A percentile compares a stretch with the other conserved stretches of the same genome.
These are phyloP conservation scores for Zoanthus sansibaricus DNA, from an alignment of 92 coral and sea anemone species.

Conservation along the genomic window DNA sequence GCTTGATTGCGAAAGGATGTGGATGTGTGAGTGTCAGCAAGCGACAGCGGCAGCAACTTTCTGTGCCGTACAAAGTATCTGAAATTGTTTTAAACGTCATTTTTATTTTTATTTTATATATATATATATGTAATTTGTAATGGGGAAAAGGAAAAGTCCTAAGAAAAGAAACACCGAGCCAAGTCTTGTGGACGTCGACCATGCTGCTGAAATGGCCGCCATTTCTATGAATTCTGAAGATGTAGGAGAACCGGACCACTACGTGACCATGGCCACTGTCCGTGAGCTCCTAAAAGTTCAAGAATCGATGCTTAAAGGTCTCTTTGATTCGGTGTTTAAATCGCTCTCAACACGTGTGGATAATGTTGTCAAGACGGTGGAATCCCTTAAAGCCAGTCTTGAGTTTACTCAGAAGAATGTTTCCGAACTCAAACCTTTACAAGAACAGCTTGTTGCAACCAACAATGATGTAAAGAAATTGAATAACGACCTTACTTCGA, in stretches of 20 bases:
- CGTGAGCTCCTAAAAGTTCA: neutral
- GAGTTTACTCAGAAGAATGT: too few species aligned
- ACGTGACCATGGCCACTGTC: neutral
- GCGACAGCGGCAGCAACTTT: neutral
- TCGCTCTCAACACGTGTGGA: neutral
- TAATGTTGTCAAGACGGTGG: neutral
- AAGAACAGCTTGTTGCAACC: too few species aligned
- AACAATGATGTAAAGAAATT: neutral
- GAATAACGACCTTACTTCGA: neutral
- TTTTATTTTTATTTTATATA: too few species aligned
- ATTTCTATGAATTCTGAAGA: too few species aligned
- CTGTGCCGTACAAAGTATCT: neutral
- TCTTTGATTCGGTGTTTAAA: neutral
- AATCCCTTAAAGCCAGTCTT: too few species aligned
- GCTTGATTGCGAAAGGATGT: neutral
- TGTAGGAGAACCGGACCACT: neutral
- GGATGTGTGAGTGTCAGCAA: too few species aligned
- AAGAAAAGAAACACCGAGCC: neutral
- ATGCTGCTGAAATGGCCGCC: neutral
- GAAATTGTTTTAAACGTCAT: neutral
- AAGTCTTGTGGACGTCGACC: neutral
- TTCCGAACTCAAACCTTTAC: too few species aligned
- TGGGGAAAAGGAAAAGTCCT: neutral
- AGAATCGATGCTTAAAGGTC: neutral
- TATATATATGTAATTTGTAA: too few species aligned